A percentile compares a stretch with the other conserved stretches of the same genome.
Conservation (phyloP, 2,113 vertebrate species). For the Garra rufa region DNA sequence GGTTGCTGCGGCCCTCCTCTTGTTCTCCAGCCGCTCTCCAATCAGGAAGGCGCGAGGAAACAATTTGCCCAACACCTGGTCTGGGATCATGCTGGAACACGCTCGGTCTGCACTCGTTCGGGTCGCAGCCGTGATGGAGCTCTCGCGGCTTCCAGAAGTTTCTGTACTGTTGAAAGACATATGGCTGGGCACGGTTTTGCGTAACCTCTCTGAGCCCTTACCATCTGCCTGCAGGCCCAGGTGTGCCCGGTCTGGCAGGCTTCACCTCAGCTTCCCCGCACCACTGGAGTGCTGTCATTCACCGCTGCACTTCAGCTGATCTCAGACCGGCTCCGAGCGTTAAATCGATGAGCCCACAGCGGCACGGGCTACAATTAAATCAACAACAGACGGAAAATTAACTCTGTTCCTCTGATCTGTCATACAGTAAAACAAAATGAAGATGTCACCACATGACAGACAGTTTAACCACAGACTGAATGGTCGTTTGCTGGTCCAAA, state of each 20-base stretch:
- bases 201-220: slow-evolving; percentile 75
- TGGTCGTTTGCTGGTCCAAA: not conserved
- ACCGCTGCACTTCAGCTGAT: slow-evolving; percentile 66
- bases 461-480: not conserved
- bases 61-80: slow-evolving; percentile 73
- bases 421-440: not conserved
- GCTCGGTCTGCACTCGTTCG: slow-evolving; percentile 66
- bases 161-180: slow-evolving; percentile 76
- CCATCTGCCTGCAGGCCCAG: slow-evolving; percentile 79
- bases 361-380: slow-evolving; percentile 6
- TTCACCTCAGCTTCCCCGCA: slow-evolving; percentile 63
- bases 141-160: slow-evolving; percentile 71
- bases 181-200: slow-evolving; percentile 76
- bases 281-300: slow-evolving; percentile 74
- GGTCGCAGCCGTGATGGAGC: slow-evolving; percentile 61
- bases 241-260: slow-evolving; percentile 73
- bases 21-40: slow-evolving; percentile 63
- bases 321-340: slow-evolving; percentile 25
- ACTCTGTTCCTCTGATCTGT: not conserved
- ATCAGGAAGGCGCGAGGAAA: slow-evolving; percentile 62
- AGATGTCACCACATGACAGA: not conserved
- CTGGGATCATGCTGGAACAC: slow-evolving; percentile 67
- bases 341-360: not conserved
- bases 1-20: slow-evolving; percentile 40
- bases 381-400: slow-evolving; percentile 17